These are phyloP conservation scores for Sinotaia quadrata DNA, from an alignment of 2,888 invertebrate genomes.

Conservation along the genomic window DNA sequence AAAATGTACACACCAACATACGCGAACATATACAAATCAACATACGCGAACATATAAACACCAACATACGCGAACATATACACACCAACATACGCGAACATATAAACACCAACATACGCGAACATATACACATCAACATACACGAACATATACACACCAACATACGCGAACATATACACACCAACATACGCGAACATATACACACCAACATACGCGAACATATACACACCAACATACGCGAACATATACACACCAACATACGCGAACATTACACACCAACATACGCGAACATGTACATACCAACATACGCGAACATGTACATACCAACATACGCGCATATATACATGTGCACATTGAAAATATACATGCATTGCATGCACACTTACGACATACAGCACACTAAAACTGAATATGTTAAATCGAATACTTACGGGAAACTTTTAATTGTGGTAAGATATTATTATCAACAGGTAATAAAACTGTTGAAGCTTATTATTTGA, in stretches of 20 bases:
- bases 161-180: not conserved
- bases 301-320: not conserved
- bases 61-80: not conserved
- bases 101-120: not conserved
- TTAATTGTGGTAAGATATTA: too few species aligned
- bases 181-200: not conserved
- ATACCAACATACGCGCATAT: not conserved
- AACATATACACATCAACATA: not conserved
- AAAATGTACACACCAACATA: not conserved
- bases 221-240: not conserved
- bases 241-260: not conserved
- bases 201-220: not conserved
- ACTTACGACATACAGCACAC: too few species aligned
- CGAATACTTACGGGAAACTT: too few species aligned
- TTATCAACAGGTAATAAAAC: too few species aligned
- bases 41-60: not conserved
- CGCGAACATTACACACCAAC: not conserved
- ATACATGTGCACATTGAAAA: not conserved
- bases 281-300: not conserved
- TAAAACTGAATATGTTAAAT: too few species aligned
- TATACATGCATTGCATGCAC: too few species aligned
- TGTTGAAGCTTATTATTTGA: too few species aligned
- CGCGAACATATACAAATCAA: not conserved
- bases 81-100: not conserved
- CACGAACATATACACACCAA: not conserved